Evolutionary conservation across 1,140 invertebrate species (phyloP), one percentile per base, ranked within the genome.

Genomic region (Littorina saxatilis): DNA sequence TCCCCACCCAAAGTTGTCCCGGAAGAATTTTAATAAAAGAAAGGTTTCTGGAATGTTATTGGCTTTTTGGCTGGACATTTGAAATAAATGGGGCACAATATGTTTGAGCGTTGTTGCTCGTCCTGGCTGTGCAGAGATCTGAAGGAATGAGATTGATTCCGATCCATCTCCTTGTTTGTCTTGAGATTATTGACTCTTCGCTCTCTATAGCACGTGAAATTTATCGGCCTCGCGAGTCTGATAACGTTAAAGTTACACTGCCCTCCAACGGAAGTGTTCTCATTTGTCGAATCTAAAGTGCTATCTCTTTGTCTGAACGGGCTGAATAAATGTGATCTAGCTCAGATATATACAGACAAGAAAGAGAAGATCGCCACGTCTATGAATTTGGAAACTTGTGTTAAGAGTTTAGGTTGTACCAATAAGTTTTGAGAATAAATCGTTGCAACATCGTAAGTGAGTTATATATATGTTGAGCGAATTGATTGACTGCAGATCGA

Each of bases 71-170:
- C 70, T 47, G 39, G 37, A 43, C 70, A 43, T 23, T 39, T 39
- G 70, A 43, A 73, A 73, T 73, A 73, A 73, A 73, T 73, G 35
- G 40, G 35, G 39, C 17, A 73, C 70, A 73, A 73, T 73, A 73
- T 73, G 66, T 32, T n/a, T 23, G 2, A 0, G 39, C 32, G 43
- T 73, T 39, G 70, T 43, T 13, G 20, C 13, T 39, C 35, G 37
- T 20, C 70, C 29, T 40, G 37, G 70, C 37, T n/a, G 39, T 43
- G 40, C 70, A n/a, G n/a, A 43, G 70, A 23, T n/a, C 23, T 23
- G 17, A 17, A 43, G 70, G 70, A 73, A 73, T 73, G 70, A 43
- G 39, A 39, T 43, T 1, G 39, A 43, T 73, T 73, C 43, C 13
- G 43, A 32, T 37, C 35, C 66, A 68, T 68, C 66, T 37, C 32